Conservation (phyloP, 2,113 vertebrate genomes). For the Ancistrus triradiatus region DNA sequence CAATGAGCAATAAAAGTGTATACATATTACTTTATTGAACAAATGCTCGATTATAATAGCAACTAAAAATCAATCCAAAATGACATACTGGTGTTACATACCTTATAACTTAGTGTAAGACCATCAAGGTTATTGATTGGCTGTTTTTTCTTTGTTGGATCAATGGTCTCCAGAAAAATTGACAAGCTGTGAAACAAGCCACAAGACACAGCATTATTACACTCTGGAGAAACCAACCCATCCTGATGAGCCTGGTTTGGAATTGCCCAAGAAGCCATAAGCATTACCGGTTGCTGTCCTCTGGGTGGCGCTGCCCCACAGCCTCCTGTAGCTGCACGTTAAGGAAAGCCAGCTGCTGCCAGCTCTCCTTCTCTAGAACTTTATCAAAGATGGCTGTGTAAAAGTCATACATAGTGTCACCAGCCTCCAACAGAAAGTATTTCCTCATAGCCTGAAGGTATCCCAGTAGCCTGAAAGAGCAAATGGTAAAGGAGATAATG, state of each 20-base stretch:
- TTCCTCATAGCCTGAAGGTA: constrained; percentile 98
- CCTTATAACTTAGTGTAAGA: constrained; percentile 92
- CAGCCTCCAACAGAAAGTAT: constrained; percentile 97
- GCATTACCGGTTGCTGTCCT: constrained; percentile 86
- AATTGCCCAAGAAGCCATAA: too few species aligned
- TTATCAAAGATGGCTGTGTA: constrained; percentile 98
- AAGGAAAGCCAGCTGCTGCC: constrained; percentile 92
- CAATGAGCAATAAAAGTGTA: too few species aligned
- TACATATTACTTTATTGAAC: too few species aligned
- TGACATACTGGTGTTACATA: constrained; percentile 50
- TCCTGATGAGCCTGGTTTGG: neutral
- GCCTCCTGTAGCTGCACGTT: constrained; percentile 93
- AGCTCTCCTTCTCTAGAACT: constrained; percentile 90
- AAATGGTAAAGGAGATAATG: neutral
- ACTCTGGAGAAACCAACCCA: neutral
- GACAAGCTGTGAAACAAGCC: constrained; percentile 72
- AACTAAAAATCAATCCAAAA: too few species aligned
- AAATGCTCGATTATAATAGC: too few species aligned
- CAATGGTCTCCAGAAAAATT: constrained; percentile 84
- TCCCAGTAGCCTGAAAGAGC: constrained; percentile 76
- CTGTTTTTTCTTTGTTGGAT: constrained; percentile 87
- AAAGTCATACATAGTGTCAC: constrained; percentile 98
- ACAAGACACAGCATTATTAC: neutral
- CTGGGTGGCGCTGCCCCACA: constrained; percentile 86
- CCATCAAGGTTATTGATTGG: constrained; percentile 92